Conservation (phyloP, 2,113 vertebrate genomes). For the Ceyx margarethae region DNA sequence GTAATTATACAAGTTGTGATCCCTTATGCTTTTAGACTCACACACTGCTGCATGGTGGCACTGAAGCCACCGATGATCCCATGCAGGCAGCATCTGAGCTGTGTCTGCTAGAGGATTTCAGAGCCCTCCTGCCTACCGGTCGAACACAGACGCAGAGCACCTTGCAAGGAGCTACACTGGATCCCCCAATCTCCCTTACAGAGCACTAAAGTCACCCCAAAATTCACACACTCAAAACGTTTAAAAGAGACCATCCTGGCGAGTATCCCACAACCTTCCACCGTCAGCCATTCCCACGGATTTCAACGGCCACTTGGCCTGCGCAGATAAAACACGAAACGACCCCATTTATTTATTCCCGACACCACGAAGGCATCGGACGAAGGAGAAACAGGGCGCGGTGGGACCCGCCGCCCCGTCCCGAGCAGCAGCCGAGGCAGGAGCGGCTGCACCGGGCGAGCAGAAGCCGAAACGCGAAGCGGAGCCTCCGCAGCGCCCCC, state of each 20-base stretch:
- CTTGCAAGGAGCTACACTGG: accelerated
- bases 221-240: accelerated
- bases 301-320: accelerated
- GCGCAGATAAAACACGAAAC: too few species aligned
- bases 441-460: neutral
- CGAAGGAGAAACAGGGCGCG: neutral
- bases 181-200: neutral
- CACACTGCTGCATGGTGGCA: accelerated
- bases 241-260: accelerated
- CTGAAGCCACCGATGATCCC: accelerated
- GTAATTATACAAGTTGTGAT: accelerated
- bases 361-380: neutral
- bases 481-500: neutral
- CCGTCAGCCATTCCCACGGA: accelerated
- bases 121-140: neutral
- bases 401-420: neutral
- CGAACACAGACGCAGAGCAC: accelerated
- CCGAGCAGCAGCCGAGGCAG: neutral
- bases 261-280: accelerated
- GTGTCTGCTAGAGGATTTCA: neutral
- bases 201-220: neutral
- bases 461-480: neutral
- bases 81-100: accelerated
- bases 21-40: neutral
- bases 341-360: neutral